phyloP scores from a whole-genome alignment of 2,113 vertebrate species.

The Daboia siamensis region DNA sequence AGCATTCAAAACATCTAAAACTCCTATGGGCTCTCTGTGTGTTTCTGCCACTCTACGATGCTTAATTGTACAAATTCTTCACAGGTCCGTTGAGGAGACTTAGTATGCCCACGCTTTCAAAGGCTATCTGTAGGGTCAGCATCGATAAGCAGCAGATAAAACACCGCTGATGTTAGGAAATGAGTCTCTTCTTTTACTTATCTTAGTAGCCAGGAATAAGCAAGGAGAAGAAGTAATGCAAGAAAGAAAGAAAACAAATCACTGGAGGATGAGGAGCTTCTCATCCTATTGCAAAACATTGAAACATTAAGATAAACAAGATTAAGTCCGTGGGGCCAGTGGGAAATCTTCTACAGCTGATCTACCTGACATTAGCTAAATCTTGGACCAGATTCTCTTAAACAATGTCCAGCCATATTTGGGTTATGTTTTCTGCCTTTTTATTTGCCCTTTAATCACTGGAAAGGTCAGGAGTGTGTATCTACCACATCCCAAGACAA shows the following conservation, averaged over 20 bases:
- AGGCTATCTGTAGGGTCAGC: background rate
- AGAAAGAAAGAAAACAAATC: background rate
- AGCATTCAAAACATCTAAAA: background rate
- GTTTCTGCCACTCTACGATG: background rate
- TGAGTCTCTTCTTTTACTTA: slow-evolving; percentile 31
- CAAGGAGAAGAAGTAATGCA: background rate
- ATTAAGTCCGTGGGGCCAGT: slow-evolving; percentile 29
- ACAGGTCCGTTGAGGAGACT: background rate
- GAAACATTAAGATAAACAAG: slow-evolving; percentile 40
- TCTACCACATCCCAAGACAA: background rate
- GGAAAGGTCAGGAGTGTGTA: background rate
- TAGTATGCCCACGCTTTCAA: background rate
- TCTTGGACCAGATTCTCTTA: slow-evolving; percentile 1
- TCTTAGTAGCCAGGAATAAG: slow-evolving; percentile 41
- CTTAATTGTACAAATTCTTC: background rate
- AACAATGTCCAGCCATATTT: background rate
- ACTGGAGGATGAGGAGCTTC: slow-evolving; percentile 15
- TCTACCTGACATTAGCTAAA: slow-evolving; percentile 15
- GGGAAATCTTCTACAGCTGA: background rate
- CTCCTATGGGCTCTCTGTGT: background rate
- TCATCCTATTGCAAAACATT: slow-evolving; percentile 17
- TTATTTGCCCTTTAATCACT: background rate
- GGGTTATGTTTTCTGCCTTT: slow-evolving; percentile 6
- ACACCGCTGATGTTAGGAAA: slow-evolving; percentile 50
- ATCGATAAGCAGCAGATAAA: slow-evolving; percentile 42